phyloP scores from a whole-genome alignment of 2,797 vertebrate genomes.

The Acrocephalus scirpaceus region DNA sequence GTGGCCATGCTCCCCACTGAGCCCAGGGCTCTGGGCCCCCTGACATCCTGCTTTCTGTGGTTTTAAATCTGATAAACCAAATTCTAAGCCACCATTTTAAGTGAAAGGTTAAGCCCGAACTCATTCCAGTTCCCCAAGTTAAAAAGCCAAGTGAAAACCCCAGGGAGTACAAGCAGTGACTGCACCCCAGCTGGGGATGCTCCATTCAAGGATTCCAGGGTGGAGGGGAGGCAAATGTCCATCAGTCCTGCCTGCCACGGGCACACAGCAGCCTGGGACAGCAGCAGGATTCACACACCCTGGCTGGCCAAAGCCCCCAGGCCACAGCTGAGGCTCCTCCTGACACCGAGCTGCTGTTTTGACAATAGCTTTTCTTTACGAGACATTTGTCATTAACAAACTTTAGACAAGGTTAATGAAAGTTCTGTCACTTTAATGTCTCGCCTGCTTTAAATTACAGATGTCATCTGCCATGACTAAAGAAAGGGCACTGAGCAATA shows the following conservation, averaged over 20 bases:
- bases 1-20: fast-evolving
- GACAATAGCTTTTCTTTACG: slow-evolving; percentile 70
- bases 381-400: slow-evolving; percentile 82
- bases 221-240: fast-evolving
- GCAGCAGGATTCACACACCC: fast-evolving
- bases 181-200: fast-evolving
- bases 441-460: slow-evolving; percentile 83
- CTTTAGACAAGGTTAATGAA: slow-evolving; percentile 89
- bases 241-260: fast-evolving
- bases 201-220: fast-evolving
- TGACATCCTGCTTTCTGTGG: fast-evolving
- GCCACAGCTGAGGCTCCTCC: neutral
- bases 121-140: fast-evolving
- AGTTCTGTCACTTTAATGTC: slow-evolving; percentile 84
- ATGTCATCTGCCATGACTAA: slow-evolving; percentile 81
- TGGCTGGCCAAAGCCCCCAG: fast-evolving
- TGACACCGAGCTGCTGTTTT: slow-evolving; percentile 54
- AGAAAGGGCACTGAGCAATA: slow-evolving; percentile 81
- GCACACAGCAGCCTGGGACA: neutral
- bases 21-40: neutral
- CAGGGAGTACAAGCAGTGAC: neutral
- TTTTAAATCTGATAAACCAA: fast-evolving
- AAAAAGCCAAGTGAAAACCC: neutral
- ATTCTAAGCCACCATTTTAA: fast-evolving
- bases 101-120: fast-evolving